These are phyloP conservation scores for Omphaloscelis lunosa DNA, from an alignment of 2,888 invertebrate genomes.

Conservation along the genomic window DNA sequence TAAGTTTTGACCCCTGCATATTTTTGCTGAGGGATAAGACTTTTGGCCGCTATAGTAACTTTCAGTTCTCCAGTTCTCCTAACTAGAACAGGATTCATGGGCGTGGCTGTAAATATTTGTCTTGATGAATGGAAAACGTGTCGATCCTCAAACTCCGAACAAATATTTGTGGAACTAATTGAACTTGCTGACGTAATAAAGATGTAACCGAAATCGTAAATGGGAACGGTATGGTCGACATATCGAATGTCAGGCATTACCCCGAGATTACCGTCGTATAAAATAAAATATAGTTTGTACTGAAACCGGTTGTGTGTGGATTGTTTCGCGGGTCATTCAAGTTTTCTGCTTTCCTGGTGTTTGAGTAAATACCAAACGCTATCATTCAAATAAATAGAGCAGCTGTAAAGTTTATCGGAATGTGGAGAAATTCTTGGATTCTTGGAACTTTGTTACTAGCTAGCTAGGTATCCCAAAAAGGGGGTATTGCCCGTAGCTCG, in stretches of 20 bases:
- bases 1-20: slow-evolving; percentile 25
- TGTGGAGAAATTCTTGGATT: slow-evolving; percentile 10
- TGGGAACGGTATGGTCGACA: slow-evolving; percentile 63
- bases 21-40: slow-evolving; percentile 17
- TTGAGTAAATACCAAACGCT: slow-evolving; percentile 38
- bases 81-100: neutral
- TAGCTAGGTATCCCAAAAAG: slow-evolving; percentile 12
- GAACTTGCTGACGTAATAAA: slow-evolving; percentile 60
- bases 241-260: slow-evolving; percentile 62
- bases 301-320: slow-evolving; percentile 47
- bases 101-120: slow-evolving; percentile 44
- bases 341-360: slow-evolving; percentile 38
- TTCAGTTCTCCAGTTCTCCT: neutral
- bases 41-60: neutral
- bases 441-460: neutral
- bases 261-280: slow-evolving; percentile 47
- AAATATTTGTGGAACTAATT: slow-evolving; percentile 66
- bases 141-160: slow-evolving; percentile 39
- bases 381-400: slow-evolving; percentile 46
- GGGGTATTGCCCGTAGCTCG: slow-evolving; percentile 4
- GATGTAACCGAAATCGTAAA: slow-evolving; percentile 62
- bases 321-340: slow-evolving; percentile 50
- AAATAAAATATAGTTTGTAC: slow-evolving; percentile 47
- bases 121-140: slow-evolving; percentile 35
- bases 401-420: slow-evolving; percentile 32